A percentile compares a stretch with the other conserved stretches of the same genome.
phyloP scores from a whole-genome alignment of 64 coral and sea anemone species.

The Exaiptasia diaphana region DNA sequence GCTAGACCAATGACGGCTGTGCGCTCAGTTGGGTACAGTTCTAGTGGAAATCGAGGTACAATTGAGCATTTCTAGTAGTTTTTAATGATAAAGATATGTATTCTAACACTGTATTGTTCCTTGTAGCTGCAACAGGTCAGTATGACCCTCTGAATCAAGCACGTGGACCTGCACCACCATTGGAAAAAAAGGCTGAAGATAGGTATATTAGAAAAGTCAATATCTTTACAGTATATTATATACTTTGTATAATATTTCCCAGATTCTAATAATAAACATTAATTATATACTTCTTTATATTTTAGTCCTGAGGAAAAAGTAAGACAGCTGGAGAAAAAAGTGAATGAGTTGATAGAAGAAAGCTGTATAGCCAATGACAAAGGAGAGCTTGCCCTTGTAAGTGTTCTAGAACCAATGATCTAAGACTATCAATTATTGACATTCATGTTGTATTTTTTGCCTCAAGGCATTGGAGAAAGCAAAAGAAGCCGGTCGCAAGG shows the following conservation, averaged over 20 bases:
- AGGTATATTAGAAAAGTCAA: slow-evolving; percentile 43
- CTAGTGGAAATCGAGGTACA: slow-evolving; percentile 15
- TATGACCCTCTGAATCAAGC: slow-evolving; percentile 96
- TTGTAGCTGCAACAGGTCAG: slow-evolving; percentile 43
- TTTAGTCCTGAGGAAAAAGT: slow-evolving; percentile 90
- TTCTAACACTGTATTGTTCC: no score
- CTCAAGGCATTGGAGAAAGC: slow-evolving; percentile 88
- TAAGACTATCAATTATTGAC: no score
- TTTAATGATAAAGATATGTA: not conserved
- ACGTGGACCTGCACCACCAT: slow-evolving; percentile 84
- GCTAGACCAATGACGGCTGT: slow-evolving; percentile 98
- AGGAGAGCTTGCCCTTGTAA: slow-evolving; percentile 74
- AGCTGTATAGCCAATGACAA: slow-evolving; percentile 88
- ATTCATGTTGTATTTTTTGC: not conserved
- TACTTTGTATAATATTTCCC: not conserved
- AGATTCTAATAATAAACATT: not conserved
- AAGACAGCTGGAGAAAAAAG: slow-evolving; percentile 95
- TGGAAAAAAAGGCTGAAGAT: slow-evolving; percentile 91
- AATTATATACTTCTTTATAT: not conserved
- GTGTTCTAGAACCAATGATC: no score
- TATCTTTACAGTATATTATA: not conserved
- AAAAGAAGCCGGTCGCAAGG: slow-evolving; percentile 90
- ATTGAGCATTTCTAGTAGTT: not conserved
- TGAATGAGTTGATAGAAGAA: slow-evolving; percentile 90
- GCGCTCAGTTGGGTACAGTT: slow-evolving; percentile 85